These are phyloP conservation scores for Caenorhabditis brenneri DNA, from an alignment of 1,140 invertebrate species.

Conservation along the genomic window DNA sequence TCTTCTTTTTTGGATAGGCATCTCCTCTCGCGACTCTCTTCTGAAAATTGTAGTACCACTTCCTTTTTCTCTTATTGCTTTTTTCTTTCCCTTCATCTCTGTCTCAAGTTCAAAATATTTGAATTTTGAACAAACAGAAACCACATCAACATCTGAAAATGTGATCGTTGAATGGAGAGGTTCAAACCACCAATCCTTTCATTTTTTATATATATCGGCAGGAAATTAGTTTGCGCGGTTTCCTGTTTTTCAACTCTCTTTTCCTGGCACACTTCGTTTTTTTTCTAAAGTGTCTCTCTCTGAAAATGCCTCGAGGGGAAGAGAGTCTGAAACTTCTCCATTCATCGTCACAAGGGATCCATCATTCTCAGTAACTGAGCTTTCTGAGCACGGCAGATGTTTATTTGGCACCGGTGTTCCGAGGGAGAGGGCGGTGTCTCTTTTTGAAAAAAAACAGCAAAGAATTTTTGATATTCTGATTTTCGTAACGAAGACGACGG, in stretches of 20 bases:
- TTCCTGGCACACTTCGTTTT: background rate
- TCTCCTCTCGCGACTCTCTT: too few relatives aligned
- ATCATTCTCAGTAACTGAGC: background rate
- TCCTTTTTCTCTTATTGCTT: background rate
- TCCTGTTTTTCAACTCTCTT: constrained; percentile 13
- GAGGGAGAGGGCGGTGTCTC: background rate
- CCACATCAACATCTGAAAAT: background rate
- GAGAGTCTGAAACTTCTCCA: background rate
- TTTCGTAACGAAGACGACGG: background rate
- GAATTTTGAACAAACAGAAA: too few relatives aligned
- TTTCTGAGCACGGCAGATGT: background rate
- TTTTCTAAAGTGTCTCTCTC: background rate
- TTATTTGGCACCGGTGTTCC: background rate
- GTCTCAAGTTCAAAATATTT: too few relatives aligned
- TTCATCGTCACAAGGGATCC: constrained; percentile 2
- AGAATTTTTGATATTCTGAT: constrained; percentile 3
- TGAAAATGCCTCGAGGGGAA: background rate
- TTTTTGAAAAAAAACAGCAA: background rate
- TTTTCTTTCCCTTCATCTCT: background rate
- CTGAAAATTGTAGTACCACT: background rate
- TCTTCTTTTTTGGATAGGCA: background rate
- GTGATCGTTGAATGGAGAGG: background rate
- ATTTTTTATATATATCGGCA: background rate
- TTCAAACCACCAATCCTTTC: background rate
- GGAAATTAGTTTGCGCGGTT: constrained; percentile 7